Evolutionary conservation across 2,113 vertebrate genomes (phyloP).

Genomic region (Telmatochromis sp.): DNA sequence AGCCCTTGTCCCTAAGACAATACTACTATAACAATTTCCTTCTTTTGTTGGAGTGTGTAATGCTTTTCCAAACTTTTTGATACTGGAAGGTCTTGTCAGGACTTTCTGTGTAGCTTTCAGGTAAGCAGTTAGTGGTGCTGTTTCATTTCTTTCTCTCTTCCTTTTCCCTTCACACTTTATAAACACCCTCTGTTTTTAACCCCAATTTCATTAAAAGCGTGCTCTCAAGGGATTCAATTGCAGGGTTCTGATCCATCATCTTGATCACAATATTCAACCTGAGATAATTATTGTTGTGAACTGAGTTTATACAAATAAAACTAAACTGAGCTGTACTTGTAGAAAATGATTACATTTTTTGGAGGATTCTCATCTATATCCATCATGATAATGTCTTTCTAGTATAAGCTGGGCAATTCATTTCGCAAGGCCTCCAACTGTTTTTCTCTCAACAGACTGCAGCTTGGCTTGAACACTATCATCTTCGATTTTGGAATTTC

Average conservation of each 20-base stretch:
- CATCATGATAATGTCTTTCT: background rate
- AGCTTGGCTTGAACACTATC: background rate
- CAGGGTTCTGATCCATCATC: background rate
- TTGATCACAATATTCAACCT: background rate
- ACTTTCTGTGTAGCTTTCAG: background rate
- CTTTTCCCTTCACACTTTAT: background rate
- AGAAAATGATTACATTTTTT: background rate
- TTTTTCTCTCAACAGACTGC: background rate
- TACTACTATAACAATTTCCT: background rate
- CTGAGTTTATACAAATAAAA: background rate
- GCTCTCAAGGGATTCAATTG: background rate
- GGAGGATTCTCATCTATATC: background rate
- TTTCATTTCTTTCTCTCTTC: background rate
- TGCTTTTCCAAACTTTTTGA: background rate
- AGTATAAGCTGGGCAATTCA: background rate
- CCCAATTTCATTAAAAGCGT: background rate
- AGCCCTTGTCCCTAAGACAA: background rate
- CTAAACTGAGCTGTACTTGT: background rate
- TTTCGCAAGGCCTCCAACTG: background rate
- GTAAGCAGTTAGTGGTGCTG: background rate
- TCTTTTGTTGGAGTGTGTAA: background rate
- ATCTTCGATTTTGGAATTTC: background rate
- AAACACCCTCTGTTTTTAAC: background rate
- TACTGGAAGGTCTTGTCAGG: background rate
- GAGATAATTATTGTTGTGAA: background rate